phyloP scores from a whole-genome alignment of 2,888 invertebrate genomes.

The Synergus laeviventris region DNA sequence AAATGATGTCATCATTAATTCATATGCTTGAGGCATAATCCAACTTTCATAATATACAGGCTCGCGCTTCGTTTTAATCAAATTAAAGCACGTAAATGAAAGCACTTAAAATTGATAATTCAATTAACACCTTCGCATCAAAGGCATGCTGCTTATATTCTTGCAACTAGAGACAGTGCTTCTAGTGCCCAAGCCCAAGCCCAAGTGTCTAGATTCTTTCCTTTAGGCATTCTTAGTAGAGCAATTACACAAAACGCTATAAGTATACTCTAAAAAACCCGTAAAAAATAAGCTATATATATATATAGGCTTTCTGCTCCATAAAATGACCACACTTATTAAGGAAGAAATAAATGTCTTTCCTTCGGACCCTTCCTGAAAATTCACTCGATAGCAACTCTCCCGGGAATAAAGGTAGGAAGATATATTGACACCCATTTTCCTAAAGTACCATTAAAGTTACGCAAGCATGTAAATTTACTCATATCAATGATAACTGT shows the following conservation, averaged over 20 bases:
- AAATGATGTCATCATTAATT: background rate
- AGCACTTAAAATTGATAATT: conserved; percentile 34
- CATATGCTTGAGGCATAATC: no score
- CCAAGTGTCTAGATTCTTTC: background rate
- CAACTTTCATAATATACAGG: background rate
- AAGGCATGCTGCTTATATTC: conserved; percentile 26
- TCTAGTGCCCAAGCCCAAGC: background rate
- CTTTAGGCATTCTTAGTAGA: conserved; percentile 8
- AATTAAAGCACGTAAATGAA: conserved; percentile 30
- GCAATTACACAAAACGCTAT: conserved; percentile 14
- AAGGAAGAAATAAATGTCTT: conserved; percentile 3
- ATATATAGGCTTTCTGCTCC: background rate
- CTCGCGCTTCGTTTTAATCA: conserved; percentile 6
- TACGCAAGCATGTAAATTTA: background rate
- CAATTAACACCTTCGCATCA: conserved; percentile 20
- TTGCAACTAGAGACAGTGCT: conserved; percentile 18
- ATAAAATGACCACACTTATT: conserved; percentile 13
- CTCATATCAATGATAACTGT: background rate
- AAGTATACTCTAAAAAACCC: conserved; percentile 1
- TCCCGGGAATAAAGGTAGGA: conserved; percentile 4
- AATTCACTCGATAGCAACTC: background rate
- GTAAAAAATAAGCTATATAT: background rate
- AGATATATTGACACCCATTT: conserved; percentile 16
- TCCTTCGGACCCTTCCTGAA: background rate
- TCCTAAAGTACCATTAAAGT: background rate